phyloP scores from a whole-genome alignment of 1,140 invertebrate genomes.

The Diachasma alloeum region DNA sequence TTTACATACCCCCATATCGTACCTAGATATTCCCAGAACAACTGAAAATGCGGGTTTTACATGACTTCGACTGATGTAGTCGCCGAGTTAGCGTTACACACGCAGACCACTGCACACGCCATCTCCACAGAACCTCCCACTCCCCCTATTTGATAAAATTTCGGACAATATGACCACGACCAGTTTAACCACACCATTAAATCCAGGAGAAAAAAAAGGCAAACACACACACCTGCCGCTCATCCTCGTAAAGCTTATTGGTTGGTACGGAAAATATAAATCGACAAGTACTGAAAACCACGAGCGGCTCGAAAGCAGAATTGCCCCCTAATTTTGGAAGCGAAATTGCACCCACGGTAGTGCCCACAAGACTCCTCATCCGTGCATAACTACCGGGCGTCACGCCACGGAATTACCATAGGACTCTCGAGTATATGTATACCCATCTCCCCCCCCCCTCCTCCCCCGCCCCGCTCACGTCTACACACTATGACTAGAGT shows the following conservation, averaged over 20 bases:
- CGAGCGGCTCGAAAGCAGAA: constrained; percentile 37
- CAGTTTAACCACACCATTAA: too few relatives aligned
- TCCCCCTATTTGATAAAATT: not conserved
- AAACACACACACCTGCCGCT: not conserved
- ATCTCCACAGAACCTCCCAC: not conserved
- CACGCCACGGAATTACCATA: constrained; percentile 31
- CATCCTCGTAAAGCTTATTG: constrained; percentile 15
- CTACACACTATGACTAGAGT: not conserved
- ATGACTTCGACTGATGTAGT: not conserved
- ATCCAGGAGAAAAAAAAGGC: not conserved
- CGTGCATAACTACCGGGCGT: constrained; percentile 27
- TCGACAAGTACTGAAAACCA: constrained; percentile 38
- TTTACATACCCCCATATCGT: not conserved
- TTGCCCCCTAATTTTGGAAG: constrained; percentile 53
- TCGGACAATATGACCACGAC: not conserved
- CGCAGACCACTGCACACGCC: not conserved
- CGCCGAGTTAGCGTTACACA: not conserved
- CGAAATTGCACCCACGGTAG: constrained; percentile 24
- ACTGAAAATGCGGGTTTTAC: not conserved
- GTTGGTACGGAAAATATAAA: constrained; percentile 26
- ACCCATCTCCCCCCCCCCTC: constrained; percentile 10
- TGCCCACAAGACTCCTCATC: not conserved
- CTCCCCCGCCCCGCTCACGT: not conserved
- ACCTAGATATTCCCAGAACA: not conserved
- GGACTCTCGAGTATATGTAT: constrained; percentile 27